Conservation (phyloP, 1,140 invertebrate genomes). For the Hirudo medicinalis region DNA sequence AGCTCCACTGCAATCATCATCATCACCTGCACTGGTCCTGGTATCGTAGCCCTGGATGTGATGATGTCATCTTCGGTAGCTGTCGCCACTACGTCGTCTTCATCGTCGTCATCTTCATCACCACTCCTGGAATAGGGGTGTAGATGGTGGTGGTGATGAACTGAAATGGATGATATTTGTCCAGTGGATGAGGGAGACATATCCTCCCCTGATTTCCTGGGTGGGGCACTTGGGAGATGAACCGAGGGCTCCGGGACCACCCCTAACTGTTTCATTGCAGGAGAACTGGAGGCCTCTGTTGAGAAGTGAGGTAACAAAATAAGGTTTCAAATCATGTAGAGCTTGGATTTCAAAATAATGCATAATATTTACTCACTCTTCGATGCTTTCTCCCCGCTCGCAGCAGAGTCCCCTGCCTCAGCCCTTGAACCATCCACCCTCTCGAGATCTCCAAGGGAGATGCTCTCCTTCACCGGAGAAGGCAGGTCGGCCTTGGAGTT, state of each 20-base stretch:
- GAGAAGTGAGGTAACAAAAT: too few species aligned
- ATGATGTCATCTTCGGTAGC: neutral
- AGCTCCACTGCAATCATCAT: too few species aligned
- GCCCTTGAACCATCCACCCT: neutral
- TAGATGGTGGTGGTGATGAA: slow-evolving; percentile 18
- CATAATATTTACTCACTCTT: neutral
- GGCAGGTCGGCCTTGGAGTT: too few species aligned
- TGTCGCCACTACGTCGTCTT: slow-evolving; percentile 46
- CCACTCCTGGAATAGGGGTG: slow-evolving; percentile 30
- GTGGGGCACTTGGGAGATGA: neutral
- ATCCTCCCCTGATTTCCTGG: neutral
- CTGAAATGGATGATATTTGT: slow-evolving; percentile 3
- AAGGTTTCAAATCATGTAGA: too few species aligned
- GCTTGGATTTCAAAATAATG: too few species aligned
- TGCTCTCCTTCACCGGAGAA: too few species aligned
- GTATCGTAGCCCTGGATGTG: neutral
- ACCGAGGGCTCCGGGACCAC: too few species aligned
- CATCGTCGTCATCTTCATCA: slow-evolving; percentile 33
- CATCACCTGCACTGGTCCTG: slow-evolving; percentile 1
- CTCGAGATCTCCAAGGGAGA: too few species aligned
- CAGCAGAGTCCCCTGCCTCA: slow-evolving; percentile 6
- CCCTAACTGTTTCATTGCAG: too few species aligned
- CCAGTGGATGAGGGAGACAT: neutral
- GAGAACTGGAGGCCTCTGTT: too few species aligned
- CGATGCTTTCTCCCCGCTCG: neutral